Percentiles rank a stretch among this genome's conserved stretches.
phyloP scores from a whole-genome alignment of 2,888 invertebrate species.

The Drosophila cracens region DNA sequence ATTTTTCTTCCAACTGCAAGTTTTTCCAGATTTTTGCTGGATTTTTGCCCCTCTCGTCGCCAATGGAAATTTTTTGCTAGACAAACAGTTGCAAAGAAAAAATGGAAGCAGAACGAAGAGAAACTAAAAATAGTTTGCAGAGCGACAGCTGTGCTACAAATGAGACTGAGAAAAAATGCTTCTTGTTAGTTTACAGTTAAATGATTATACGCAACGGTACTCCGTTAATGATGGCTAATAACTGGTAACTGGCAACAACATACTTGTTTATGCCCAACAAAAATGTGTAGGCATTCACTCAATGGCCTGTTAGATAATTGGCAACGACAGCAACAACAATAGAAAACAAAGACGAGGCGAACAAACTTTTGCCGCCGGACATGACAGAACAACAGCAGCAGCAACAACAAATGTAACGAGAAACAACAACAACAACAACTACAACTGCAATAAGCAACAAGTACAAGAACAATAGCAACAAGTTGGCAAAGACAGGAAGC shows the following conservation, averaged over 20 bases:
- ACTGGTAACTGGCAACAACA: conserved; percentile 27
- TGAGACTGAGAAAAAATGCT: conserved; percentile 20
- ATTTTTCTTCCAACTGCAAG: conserved; percentile 18
- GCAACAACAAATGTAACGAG: conserved; percentile 46
- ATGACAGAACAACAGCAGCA: conserved; percentile 42
- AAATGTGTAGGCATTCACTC: conserved; percentile 36
- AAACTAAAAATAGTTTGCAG: conserved; percentile 12
- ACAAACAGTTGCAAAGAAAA: conserved; percentile 1
- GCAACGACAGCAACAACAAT: conserved; percentile 27
- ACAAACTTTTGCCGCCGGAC: conserved; percentile 64
- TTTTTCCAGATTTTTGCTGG: conserved; percentile 5
- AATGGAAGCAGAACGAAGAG: background rate
- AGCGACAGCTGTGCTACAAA: conserved; percentile 32
- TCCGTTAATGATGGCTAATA: conserved; percentile 59
- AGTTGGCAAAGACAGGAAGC: conserved; percentile 60
- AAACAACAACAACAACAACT: conserved; percentile 45
- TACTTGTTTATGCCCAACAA: conserved; percentile 17
- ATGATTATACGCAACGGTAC: conserved; percentile 50
- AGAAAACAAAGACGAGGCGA: conserved; percentile 12
- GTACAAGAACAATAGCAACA: conserved; percentile 46
- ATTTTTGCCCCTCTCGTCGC: background rate
- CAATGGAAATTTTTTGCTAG: conserved; percentile 56
- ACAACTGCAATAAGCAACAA: conserved; percentile 16
- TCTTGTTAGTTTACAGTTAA: conserved; percentile 46
- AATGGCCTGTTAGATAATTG: conserved; percentile 55